Conservation (phyloP, 2,888 invertebrate species). For the Lycaena phlaeas region DNA sequence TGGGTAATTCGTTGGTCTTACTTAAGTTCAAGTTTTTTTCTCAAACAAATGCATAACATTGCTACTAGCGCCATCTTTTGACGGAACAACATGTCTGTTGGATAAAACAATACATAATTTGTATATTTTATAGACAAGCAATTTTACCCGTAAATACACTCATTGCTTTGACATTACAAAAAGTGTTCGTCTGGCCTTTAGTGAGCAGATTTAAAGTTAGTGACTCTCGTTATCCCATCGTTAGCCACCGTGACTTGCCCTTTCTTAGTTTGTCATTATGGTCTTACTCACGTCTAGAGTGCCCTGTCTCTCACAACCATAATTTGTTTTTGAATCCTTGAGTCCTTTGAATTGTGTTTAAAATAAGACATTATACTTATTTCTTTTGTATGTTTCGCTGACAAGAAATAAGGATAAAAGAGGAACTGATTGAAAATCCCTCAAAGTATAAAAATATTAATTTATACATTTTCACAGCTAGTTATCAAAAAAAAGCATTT, state of each 20-base stretch:
- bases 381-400: neutral
- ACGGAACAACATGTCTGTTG: too few relatives aligned
- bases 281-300: conserved; percentile 41
- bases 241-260: conserved; percentile 54
- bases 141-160: conserved; percentile 21
- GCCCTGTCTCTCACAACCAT: conserved; percentile 45
- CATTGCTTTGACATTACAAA: conserved; percentile 23
- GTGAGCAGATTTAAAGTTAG: conserved; percentile 31
- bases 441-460: too few relatives aligned
- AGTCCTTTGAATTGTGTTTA: conserved; percentile 5
- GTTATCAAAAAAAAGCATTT: too few relatives aligned
- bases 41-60: too few relatives aligned
- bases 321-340: conserved; percentile 63
- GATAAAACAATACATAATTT: too few relatives aligned
- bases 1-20: too few relatives aligned
- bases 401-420: too few relatives aligned
- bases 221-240: conserved; percentile 36
- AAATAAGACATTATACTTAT: neutral
- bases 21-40: too few relatives aligned
- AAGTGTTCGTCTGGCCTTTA: conserved; percentile 21
- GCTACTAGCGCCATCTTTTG: neutral
- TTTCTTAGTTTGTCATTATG: conserved; percentile 44
- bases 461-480: too few relatives aligned
- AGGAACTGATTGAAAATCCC: too few relatives aligned
- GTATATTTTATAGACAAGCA: conserved; percentile 16